These are phyloP conservation scores for Piliocolobus tephrosceles DNA, from an alignment of 2,113 vertebrate genomes.

Conservation along the genomic window DNA sequence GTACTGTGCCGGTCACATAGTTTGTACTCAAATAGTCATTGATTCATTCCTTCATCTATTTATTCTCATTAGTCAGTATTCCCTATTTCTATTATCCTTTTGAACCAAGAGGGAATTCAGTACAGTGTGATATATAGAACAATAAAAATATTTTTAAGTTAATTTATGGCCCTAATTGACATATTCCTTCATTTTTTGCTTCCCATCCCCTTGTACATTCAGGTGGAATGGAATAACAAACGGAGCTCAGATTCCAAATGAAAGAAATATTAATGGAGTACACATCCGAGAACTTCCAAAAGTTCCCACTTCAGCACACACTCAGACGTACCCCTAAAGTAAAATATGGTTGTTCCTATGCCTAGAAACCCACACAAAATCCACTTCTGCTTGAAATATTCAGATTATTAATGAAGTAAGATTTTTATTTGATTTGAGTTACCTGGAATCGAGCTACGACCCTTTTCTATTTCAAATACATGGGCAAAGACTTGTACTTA, in stretches of 20 bases:
- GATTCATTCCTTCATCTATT: background rate
- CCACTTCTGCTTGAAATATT: background rate
- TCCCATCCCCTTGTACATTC: background rate
- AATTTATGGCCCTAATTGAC: background rate
- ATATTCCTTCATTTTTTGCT: background rate
- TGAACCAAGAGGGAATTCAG: background rate
- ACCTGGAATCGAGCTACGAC: background rate
- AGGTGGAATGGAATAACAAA: background rate
- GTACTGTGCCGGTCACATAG: background rate
- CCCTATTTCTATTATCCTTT: background rate
- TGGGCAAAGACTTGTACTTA: background rate
- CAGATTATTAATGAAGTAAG: background rate
- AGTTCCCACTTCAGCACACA: background rate
- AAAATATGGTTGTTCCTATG: background rate
- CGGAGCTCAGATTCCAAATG: background rate
- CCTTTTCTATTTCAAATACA: constrained; percentile 16
- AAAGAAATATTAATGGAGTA: background rate
- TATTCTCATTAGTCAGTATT: background rate
- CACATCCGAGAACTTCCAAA: background rate
- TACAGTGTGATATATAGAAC: background rate
- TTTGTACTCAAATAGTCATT: background rate
- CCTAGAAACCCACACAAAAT: background rate
- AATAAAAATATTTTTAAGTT: background rate
- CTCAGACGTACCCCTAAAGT: background rate
- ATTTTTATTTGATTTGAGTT: constrained; percentile 29